Evolutionary conservation across 2,113 vertebrate genomes (phyloP), one percentile per base, ranked within the genome.

Genomic region (Phrynosoma blainvillii): DNA sequence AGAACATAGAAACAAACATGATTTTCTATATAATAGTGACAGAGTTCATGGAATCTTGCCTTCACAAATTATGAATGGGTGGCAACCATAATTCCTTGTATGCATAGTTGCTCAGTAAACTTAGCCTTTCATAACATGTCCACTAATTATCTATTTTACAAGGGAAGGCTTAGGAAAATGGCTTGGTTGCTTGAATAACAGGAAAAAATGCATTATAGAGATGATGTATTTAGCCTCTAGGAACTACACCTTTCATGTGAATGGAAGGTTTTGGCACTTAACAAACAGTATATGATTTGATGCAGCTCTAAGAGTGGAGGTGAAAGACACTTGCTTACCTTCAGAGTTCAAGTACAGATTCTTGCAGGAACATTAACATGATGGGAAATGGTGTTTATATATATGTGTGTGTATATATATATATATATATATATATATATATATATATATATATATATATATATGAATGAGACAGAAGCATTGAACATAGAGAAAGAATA

Each of bases 231-330:
- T 96, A 95, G 94, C 95, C 96, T 97, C 91, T 75, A 93, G 95
- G 93, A 96, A 87, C 92, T 93, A 94, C 91, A 92, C 93, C 94
- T 92, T 88, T 93, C 95, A 92, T 94, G 87, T 92, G 96, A 91
- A 95, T 93, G 94, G 96, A 96, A 95, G 92, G 92, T 91, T 94
- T 94, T 97, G 96, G 95, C 95, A 96, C 95, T 96, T 96, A 94
- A 96, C 91, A 95, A 93, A 76, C 89, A 91, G 93, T 96, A 95
- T 91, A 95, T 20, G 10, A 93, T 95, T 95, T 94, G 94, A 96
- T 93, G 95, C 95, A 95, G 71, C 95, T 96, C 93, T 91, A 84
- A 89, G 93, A 95, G 93, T 96, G 90, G 89, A 89, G 91, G 96
- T 88, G 89, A 92, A 77, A 93, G 95, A 94, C 92, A 94, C 89